Percentiles rank a stretch among this genome's conserved stretches.
Conservation (phyloP, 92 coral and sea anemone species). For the Parazoanthus swiftii region DNA sequence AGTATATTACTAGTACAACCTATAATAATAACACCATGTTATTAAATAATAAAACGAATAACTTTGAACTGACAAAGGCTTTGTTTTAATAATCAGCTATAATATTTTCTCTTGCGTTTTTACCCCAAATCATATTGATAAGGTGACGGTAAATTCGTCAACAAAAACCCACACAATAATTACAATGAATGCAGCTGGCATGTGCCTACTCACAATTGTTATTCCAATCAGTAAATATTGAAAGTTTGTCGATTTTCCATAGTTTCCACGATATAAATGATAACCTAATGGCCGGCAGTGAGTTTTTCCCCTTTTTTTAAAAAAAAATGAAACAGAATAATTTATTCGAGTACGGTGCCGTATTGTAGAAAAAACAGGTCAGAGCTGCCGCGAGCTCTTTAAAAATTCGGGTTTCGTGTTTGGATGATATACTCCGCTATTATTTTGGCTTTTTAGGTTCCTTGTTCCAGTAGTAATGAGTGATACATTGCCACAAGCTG, state of each 20-base stretch:
- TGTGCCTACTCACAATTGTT: constrained; percentile 15
- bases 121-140: not conserved
- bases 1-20: not conserved
- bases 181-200: constrained; percentile 32
- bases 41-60: not conserved
- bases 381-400: not conserved
- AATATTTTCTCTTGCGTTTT: not conserved
- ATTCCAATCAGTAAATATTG: not conserved
- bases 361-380: not conserved
- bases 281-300: not conserved
- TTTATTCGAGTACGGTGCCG: not conserved
- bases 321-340: not conserved
- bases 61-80: not conserved
- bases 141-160: not conserved
- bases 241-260: not conserved
- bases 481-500: not conserved
- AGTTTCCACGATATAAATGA: not conserved
- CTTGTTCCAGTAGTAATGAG: not conserved
- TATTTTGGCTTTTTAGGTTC: not conserved
- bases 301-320: not conserved
- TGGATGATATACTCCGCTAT: not conserved
- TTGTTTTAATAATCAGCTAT: not conserved
- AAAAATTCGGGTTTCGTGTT: not conserved
- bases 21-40: not conserved
- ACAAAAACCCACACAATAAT: constrained; percentile 13